Base-by-base conservation (phyloP, 2,888 invertebrate species). In the Perizoma flavofasciatum region DNA sequence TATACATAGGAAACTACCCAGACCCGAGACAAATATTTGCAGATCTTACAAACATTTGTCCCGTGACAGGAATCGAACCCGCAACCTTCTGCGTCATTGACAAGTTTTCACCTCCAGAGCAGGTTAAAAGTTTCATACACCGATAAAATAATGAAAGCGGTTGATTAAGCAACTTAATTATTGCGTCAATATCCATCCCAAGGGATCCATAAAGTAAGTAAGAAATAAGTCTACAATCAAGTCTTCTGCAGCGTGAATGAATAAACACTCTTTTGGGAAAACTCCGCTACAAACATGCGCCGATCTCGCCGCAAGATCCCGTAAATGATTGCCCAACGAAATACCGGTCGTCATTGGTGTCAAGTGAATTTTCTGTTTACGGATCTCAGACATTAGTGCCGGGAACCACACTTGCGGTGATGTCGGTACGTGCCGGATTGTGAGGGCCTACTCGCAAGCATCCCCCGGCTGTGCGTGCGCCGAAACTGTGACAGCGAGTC, bases 401-500 rank as follows among this genome's bases (percentile, higher is more conserved):
- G 48, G 63, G 65, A 63, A 59, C 66, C 57, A 55, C 59, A 60
- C 61, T 66, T 65, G 65, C 68, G 66, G 64, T 56, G 50, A 54
- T 49, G 59, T 54, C 60, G 59, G 46, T 65, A 66, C 66, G 64
- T 63, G 64, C 8, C 51, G 66, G 59, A 54, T 50, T 41, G 60
- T 44, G 41, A 49, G 35, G 54, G 53, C 9, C 52, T 22, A 34
- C 35, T 54, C 43, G 53, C 53, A 52, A 49, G 41, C 55, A 62
- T 55, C 62, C 48, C 54, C 50, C 53, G 55, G 55, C 53, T 57
- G 50, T 48, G 61, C 50, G 85, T 72, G 82, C 80, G 80, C 82
- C 83, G 83, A 85, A 88, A 82, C 82, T 86, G 87, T 85, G 86
- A 84, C 86, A 83, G 81, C 78, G 70, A 48, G 58, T 44, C 44